Conservation (phyloP, 53 echinoderm and acorn worm species). For the Paelopatides confundens region DNA sequence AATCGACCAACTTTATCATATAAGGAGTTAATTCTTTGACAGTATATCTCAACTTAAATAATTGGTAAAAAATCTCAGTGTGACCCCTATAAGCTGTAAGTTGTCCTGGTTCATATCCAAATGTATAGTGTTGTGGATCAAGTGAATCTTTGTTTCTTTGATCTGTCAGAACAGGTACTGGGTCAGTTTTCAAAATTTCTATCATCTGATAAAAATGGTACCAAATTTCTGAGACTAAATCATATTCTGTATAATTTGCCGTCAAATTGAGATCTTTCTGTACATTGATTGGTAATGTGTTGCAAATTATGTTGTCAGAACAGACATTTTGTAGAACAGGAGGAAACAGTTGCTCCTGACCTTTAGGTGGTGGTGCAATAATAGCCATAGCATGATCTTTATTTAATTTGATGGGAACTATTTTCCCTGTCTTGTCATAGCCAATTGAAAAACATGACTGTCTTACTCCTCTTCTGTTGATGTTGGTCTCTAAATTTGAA, state of each 20-base stretch:
- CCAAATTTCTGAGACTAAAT: conserved; percentile 47
- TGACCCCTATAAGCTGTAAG: background rate
- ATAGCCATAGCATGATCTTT: conserved; percentile 16
- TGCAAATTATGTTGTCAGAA: too few species aligned
- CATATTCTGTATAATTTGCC: background rate
- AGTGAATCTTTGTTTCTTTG: background rate
- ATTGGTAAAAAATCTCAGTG: conserved; percentile 1
- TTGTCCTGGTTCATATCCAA: background rate
- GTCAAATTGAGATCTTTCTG: too few species aligned
- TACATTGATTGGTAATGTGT: background rate
- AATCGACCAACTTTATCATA: conserved; percentile 27
- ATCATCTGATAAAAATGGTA: conserved; percentile 46
- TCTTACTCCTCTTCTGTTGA: background rate
- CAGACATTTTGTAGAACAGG: background rate
- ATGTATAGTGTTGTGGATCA: background rate
- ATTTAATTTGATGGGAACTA: background rate
- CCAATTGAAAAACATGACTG: background rate
- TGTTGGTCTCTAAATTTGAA: background rate
- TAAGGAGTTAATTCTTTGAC: background rate
- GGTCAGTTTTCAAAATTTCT: conserved; percentile 21
- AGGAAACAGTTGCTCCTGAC: background rate
- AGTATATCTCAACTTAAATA: conserved; percentile 43
- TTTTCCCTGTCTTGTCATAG: background rate
- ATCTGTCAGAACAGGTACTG: background rate
- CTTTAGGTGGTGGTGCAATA: background rate